These are phyloP conservation scores for Ptilodon capucinus DNA, from an alignment of 2,888 invertebrate genomes.

Conservation along the genomic window DNA sequence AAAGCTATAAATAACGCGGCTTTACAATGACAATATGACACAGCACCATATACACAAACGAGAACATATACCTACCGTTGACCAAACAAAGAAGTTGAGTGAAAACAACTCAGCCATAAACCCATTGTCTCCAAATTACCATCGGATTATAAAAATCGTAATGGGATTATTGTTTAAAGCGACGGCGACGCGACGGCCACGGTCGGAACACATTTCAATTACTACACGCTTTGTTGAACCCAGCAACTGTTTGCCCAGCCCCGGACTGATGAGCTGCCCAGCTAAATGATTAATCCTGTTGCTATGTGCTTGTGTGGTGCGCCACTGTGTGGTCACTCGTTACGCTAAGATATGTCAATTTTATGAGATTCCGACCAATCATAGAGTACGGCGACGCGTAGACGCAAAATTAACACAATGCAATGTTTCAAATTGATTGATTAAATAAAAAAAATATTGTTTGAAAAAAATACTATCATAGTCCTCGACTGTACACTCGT, in stretches of 20 bases:
- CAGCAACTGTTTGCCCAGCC: constrained; percentile 29
- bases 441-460: too few species aligned
- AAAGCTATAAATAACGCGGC: neutral
- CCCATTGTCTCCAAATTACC: constrained; percentile 63
- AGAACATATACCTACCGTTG: constrained; percentile 14
- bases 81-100: constrained; percentile 31
- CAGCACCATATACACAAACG: constrained; percentile 13
- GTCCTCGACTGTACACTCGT: too few species aligned
- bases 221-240: constrained; percentile 57
- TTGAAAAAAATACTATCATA: too few species aligned
- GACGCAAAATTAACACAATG: too few species aligned
- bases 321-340: neutral
- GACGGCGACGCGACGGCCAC: constrained; percentile 37
- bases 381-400: too few species aligned
- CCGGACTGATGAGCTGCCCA: constrained; percentile 32
- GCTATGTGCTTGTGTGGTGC: neutral
- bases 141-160: constrained; percentile 67
- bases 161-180: constrained; percentile 69
- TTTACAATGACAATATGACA: neutral
- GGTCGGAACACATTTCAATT: constrained; percentile 69
- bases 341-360: neutral
- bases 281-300: constrained; percentile 34
- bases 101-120: constrained; percentile 51
- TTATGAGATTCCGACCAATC: too few species aligned
- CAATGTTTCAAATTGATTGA: too few species aligned